phyloP scores from a whole-genome alignment of 2,888 invertebrate genomes.

The Cataglyphis cursor region DNA sequence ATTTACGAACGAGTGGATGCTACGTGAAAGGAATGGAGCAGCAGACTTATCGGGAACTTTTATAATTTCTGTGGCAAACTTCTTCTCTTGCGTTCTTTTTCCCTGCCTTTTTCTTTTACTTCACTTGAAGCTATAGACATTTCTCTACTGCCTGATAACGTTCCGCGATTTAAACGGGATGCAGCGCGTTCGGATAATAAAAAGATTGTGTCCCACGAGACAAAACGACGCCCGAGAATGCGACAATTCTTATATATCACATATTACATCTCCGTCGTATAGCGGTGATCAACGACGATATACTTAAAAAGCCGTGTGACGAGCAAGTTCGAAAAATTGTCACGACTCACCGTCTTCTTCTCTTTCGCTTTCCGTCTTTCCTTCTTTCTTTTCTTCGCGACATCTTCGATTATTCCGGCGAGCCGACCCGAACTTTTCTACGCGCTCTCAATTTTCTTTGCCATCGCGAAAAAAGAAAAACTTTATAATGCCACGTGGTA shows the following conservation, averaged over 20 bases:
- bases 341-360: conserved; percentile 22
- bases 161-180: neutral
- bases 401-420: conserved; percentile 63
- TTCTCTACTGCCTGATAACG: conserved; percentile 34
- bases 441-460: conserved; percentile 63
- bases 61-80: conserved; percentile 31
- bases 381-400: conserved; percentile 15
- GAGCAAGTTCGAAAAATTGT: conserved; percentile 61
- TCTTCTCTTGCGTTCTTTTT: neutral
- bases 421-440: conserved; percentile 50
- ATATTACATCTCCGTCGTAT: neutral
- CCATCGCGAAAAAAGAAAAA: conserved; percentile 59
- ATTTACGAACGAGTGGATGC: conserved; percentile 47
- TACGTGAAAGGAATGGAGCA: conserved; percentile 45
- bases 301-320: neutral
- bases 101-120: neutral
- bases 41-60: conserved; percentile 33
- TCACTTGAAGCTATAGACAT: neutral
- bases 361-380: neutral
- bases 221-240: neutral
- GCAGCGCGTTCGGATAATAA: conserved; percentile 22
- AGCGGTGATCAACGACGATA: neutral
- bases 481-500: conserved; percentile 64
- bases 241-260: neutral
- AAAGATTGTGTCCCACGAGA: neutral